Base-by-base conservation (phyloP, 2,797 vertebrate genomes). In the Cheirogaleus major region DNA sequence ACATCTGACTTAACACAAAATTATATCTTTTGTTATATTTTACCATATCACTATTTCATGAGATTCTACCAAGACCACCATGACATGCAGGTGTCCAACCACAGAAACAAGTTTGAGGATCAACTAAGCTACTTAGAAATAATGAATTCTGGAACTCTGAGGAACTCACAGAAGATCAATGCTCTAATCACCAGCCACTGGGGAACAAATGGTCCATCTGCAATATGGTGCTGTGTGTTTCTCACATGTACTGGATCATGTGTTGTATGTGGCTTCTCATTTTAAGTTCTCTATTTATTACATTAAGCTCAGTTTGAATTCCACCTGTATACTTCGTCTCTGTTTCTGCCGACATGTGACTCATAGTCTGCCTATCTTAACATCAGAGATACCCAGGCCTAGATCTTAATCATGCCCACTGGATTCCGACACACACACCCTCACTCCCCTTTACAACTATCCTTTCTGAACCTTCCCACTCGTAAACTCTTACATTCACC, bases 1-100 rank as follows among this genome's bases (percentile, higher is more conserved):
- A 78, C 38, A 48, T 18, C 22, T 67, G 41, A 63, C 75, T 73
- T 50, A 80, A 17, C 61, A 83, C 50, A 79, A 76, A 95, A 70
- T 55, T 91, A 48, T 20, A 9, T n/a, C 41, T 95, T 91, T 95
- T 76, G 55, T 48, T 20, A 14, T n/a, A 52, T 95, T 91, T 95
- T 76, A 48, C 35, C 72, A 10, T 61, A 50, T 57, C 14, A 20
- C 1, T 50, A 41, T 72, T 61, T 92, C 45, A 83, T 67, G 43
- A 52, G 20, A 93, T 45, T 78, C 57, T 79, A 80, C 30, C 70
- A 67, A 91, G 30, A 80, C 7, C 38, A 82, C 65, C 3, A 4
- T 55, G 80, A 50, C 25, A 72, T 82, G 45, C 59, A 80, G 20
- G 41, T 80, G 32, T 86, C 50, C 57, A 27, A 41, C 48, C 32